Percentiles rank a stretch among this genome's conserved stretches.
These are phyloP conservation scores for Thecophora atra DNA, from an alignment of 2,888 invertebrate genomes.

Conservation along the genomic window DNA sequence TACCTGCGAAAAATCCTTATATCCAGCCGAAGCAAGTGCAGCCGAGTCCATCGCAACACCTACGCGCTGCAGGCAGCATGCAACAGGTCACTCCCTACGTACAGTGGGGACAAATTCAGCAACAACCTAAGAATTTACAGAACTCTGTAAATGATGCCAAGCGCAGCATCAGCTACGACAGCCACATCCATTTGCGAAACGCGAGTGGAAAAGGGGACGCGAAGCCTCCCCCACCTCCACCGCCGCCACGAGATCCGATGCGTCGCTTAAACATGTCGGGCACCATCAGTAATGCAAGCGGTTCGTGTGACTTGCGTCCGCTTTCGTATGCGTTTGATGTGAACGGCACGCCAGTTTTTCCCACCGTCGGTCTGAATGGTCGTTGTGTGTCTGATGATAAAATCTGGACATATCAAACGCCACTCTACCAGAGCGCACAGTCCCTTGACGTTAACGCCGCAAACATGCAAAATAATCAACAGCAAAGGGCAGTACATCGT, in stretches of 20 bases:
- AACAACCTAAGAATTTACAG: slow-evolving; percentile 52
- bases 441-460: slow-evolving; percentile 53
- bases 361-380: slow-evolving; percentile 49
- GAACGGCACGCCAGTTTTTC: slow-evolving; percentile 44
- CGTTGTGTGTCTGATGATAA: slow-evolving; percentile 66
- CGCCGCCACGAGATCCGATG: slow-evolving; percentile 81
- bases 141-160: slow-evolving; percentile 58
- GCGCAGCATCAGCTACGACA: slow-evolving; percentile 65
- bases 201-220: slow-evolving; percentile 50
- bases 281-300: slow-evolving; percentile 53
- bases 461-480: slow-evolving; percentile 30
- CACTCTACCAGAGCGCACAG: slow-evolving; percentile 60
- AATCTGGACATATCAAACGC: slow-evolving; percentile 60
- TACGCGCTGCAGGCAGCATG: slow-evolving; percentile 54
- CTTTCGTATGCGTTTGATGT: slow-evolving; percentile 69
- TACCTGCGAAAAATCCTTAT: not conserved
- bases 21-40: slow-evolving; percentile 3
- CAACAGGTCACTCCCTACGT: slow-evolving; percentile 55
- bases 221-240: slow-evolving; percentile 74
- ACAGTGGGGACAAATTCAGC: slow-evolving; percentile 56
- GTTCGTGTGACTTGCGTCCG: slow-evolving; percentile 65
- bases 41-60: slow-evolving; percentile 39
- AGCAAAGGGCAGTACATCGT: slow-evolving; percentile 46
- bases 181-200: slow-evolving; percentile 63
- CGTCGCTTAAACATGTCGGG: slow-evolving; percentile 68